Base-by-base conservation (phyloP, 2,888 invertebrate genomes). In the Cheilosia variabilis region DNA sequence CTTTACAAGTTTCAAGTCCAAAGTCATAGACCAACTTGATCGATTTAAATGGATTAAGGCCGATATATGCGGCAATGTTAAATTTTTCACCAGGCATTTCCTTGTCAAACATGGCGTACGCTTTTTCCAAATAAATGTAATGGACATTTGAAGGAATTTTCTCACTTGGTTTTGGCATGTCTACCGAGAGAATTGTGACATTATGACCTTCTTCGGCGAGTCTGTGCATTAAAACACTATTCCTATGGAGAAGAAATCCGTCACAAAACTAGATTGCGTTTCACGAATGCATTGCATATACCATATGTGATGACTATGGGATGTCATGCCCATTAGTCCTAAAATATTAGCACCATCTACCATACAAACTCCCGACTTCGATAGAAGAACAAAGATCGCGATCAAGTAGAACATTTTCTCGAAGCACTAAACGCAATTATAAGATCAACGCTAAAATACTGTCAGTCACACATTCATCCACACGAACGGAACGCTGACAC, bases 121-220 rank as follows among this genome's bases (percentile, higher is more conserved):
- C 87, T 6, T 88, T 80, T 72, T 91, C 90, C 66, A 91, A 52
- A 68, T 90, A 87, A 17, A 91, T 89, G 9, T 89, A 89, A 66
- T 88, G 89, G 0, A 89, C 86, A 72, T 89, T 89, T 3, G 87
- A 50, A 0, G 88, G 87, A 9, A 88, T 57, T 17, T 87, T 76
- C 0, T 88, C 87, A 19, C 34, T 60, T 4, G 80, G 1, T 43
- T 87, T 88, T 4, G 88, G 88, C 24, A 87, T 0, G 58, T 90
- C 89, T 4, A 88, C 88, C 7, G 89, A 88, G 0, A 91, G 57
- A 43, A 89, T 77, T 2, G 89, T 89, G 27, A 89, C 31, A 79
- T 89, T 89, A 52, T 89, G 89, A n/a, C 89, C 89, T 2, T 82
- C 66, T 52, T 87, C 84, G 0, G 88, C 88, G 17, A 88, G 83